Percentiles rank a stretch among this genome's conserved stretches.
Evolutionary conservation across 2,888 invertebrate genomes (phyloP).

Genomic region (Xiphydria camelus): DNA sequence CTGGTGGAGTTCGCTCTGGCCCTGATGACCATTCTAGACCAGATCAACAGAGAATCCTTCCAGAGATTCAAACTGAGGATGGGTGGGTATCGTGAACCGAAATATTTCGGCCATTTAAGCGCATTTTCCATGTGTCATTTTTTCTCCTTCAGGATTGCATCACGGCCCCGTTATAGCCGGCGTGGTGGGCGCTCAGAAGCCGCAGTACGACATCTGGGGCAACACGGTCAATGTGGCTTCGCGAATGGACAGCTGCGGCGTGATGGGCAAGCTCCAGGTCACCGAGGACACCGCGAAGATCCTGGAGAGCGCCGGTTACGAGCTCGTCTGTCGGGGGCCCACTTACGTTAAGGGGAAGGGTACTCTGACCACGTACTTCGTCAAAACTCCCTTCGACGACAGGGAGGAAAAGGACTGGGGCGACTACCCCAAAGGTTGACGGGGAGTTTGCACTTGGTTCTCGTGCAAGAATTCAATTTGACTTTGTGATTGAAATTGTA

Average conservation of each 20-base stretch:
- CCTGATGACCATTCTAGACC: conserved; percentile 88
- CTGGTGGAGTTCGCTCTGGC: conserved; percentile 94
- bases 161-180: conserved; percentile 95
- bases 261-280: conserved; percentile 84
- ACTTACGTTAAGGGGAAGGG: conserved; percentile 96
- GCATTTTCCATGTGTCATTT: background rate
- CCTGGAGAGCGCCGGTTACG: conserved; percentile 82
- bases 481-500: too few relatives aligned
- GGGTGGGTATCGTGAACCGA: conserved; percentile 64
- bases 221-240: conserved; percentile 98
- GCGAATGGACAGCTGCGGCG: conserved; percentile 95
- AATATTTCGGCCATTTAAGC: background rate
- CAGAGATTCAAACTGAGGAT: conserved; percentile 94
- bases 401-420: conserved; percentile 46
- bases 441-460: too few relatives aligned
- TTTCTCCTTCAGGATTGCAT: conserved; percentile 68
- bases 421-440: conserved; percentile 6
- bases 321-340: conserved; percentile 87
- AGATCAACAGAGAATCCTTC: conserved; percentile 95
- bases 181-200: conserved; percentile 96
- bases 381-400: conserved; percentile 80
- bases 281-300: conserved; percentile 83
- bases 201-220: conserved; percentile 99
- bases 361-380: conserved; percentile 85
- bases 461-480: too few relatives aligned